Conservation (phyloP, 2,113 vertebrate species). For the Hydropotes inermis region DNA sequence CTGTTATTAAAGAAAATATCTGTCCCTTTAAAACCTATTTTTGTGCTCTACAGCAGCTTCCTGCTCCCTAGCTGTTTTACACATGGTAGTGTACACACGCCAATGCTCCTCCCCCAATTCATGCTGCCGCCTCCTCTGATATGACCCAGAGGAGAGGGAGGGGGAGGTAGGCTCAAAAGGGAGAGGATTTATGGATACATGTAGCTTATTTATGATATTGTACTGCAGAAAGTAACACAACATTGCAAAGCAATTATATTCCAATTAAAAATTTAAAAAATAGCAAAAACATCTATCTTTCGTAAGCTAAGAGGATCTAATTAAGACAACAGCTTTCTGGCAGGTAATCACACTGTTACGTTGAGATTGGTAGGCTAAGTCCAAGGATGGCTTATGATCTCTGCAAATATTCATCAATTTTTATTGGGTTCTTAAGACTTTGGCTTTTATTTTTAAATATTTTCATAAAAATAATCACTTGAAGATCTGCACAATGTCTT, state of each 20-base stretch:
- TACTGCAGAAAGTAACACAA: not conserved
- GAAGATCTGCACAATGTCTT: not conserved
- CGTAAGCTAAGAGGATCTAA: not conserved
- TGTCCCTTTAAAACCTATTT: not conserved
- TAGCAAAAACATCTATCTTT: not conserved
- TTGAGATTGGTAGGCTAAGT: not conserved
- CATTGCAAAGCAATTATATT: not conserved
- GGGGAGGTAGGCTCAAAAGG: not conserved
- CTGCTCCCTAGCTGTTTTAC: fast-evolving
- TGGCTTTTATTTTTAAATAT: not conserved
- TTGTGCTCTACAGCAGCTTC: not conserved
- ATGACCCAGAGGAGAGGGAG: not conserved
- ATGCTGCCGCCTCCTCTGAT: not conserved
- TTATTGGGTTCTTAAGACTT: not conserved
- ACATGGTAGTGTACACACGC: not conserved
- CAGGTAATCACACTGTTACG: not conserved
- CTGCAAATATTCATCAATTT: not conserved
- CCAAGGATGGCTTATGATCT: not conserved
- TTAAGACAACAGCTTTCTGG: not conserved
- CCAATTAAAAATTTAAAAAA: not conserved
- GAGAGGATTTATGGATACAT: not conserved
- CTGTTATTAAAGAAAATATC: not conserved
- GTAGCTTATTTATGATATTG: not conserved
- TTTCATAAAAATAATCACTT: not conserved
- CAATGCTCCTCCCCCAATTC: not conserved